A percentile compares a stretch with the other conserved stretches of the same genome.
phyloP scores from a whole-genome alignment of 2,797 vertebrate species.

The Syndactyla subalaris region DNA sequence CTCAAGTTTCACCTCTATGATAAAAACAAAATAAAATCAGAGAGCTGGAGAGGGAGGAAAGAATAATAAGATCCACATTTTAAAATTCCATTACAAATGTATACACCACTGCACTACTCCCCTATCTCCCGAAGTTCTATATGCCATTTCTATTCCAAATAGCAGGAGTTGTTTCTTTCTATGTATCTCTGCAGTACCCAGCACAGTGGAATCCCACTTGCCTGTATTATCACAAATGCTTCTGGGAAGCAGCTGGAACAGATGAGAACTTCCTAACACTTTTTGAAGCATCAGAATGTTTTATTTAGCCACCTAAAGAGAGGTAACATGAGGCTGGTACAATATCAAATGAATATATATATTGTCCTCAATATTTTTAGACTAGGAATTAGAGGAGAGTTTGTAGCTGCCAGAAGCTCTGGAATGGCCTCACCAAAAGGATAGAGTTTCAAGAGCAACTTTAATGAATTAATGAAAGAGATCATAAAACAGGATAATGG shows the following conservation, averaged over 20 bases:
- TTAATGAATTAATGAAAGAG: conserved; percentile 1
- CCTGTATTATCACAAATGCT: neutral
- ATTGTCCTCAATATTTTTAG: neutral
- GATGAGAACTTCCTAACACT: neutral
- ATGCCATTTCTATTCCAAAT: neutral
- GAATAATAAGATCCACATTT: neutral
- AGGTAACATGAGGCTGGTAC: conserved; percentile 3
- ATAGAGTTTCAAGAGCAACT: conserved; percentile 11
- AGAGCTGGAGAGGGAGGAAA: neutral
- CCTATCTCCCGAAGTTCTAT: neutral
- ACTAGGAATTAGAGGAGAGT: neutral
- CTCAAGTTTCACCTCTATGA: neutral
- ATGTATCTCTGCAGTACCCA: neutral
- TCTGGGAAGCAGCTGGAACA: neutral
- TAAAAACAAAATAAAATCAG: neutral
- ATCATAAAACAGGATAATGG: neutral
- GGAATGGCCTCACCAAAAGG: neutral
- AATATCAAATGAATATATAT: neutral
- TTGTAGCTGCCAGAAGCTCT: conserved; percentile 1
- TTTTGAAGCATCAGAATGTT: neutral
- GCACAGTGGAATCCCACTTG: neutral
- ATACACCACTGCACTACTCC: neutral
- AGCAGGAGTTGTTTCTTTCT: neutral
- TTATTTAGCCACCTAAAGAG: neutral
- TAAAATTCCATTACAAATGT: neutral